phyloP scores from a whole-genome alignment of 1,140 invertebrate genomes.

The Drosophila mayri region DNA sequence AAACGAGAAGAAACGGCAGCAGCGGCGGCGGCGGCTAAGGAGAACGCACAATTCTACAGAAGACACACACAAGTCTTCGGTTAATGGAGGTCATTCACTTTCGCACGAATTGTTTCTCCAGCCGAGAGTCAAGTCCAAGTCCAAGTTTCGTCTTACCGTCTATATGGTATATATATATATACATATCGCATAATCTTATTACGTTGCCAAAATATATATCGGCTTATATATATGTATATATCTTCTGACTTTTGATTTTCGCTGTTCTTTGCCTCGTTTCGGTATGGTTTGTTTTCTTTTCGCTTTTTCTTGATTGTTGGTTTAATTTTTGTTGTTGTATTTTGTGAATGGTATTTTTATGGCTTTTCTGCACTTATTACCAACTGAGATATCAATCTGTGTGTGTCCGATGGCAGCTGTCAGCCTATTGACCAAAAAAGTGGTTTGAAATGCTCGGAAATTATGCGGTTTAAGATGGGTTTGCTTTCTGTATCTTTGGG shows the following conservation, averaged over 20 bases:
- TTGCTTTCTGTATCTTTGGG: conserved; percentile 8
- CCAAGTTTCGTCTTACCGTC: conserved; percentile 57
- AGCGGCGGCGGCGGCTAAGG: neutral
- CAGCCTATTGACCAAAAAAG: conserved; percentile 54
- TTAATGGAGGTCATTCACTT: conserved; percentile 84
- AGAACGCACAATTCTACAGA: conserved; percentile 65
- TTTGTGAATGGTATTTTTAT: conserved; percentile 58
- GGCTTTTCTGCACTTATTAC: conserved; percentile 69
- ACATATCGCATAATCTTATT: conserved; percentile 72
- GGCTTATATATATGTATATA: conserved; percentile 5
- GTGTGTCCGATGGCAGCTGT: conserved; percentile 41
- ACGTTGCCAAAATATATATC: conserved; percentile 62
- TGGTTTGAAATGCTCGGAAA: too few species aligned
- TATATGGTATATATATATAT: neutral
- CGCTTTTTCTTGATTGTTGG: neutral
- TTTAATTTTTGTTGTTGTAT: neutral
- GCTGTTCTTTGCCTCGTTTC: conserved; percentile 6
- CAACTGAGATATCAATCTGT: conserved; percentile 62
- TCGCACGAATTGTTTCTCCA: conserved; percentile 82
- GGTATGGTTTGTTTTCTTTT: conserved; percentile 45
- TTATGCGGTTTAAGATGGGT: conserved; percentile 22
- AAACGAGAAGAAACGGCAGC: conserved; percentile 35
- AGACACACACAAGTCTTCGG: conserved; percentile 54
- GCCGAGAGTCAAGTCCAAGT: conserved; percentile 70
- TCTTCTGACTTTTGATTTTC: conserved; percentile 62